phyloP scores from a whole-genome alignment of 2,113 vertebrate genomes.

The Pteronura brasiliensis region DNA sequence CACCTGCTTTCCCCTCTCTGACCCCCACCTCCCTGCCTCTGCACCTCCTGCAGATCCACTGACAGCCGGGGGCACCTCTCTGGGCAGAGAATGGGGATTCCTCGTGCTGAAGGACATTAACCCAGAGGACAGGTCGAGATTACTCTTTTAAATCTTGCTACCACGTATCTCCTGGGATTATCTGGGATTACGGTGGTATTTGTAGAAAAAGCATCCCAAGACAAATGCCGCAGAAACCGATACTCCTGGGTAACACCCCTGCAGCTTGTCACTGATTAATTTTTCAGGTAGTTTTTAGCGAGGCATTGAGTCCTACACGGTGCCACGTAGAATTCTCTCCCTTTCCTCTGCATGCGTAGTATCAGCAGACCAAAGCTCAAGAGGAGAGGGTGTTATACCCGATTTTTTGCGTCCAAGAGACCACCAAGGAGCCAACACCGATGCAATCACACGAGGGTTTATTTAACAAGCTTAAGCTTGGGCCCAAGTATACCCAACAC shows the following conservation, averaged over 20 bases:
- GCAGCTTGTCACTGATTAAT: neutral
- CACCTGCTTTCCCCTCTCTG: neutral
- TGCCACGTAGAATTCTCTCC: neutral
- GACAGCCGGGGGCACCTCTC: neutral
- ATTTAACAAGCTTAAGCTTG: too few species aligned
- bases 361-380: neutral
- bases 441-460: too few species aligned
- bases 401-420: too few species aligned
- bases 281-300: neutral
- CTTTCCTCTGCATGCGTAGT: neutral
- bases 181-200: neutral
- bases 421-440: too few species aligned
- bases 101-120: neutral
- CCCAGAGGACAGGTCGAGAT: neutral
- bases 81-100: neutral
- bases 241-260: neutral
- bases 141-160: neutral
- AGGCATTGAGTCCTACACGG: neutral
- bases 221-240: neutral
- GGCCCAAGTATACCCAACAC: too few species aligned
- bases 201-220: neutral
- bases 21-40: neutral
- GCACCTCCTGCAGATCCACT: neutral
- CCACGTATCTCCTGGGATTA: neutral
- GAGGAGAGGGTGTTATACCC: neutral